A percentile compares a stretch with the other conserved stretches of the same genome.
Conservation (phyloP, 2,888 invertebrate species). For the Drosophila peninsularis region DNA sequence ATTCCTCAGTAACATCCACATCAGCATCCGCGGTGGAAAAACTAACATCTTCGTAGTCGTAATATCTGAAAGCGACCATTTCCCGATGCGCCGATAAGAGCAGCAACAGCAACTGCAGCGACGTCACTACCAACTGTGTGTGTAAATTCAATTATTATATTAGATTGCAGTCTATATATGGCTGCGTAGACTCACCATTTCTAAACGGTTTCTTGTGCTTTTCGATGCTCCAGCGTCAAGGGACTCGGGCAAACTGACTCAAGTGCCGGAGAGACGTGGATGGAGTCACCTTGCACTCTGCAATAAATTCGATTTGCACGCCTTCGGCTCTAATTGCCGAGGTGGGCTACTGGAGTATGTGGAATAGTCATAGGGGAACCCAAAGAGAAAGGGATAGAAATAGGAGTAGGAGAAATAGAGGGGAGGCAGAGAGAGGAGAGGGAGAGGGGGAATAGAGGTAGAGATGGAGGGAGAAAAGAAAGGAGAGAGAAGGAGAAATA, state of each 20-base stretch:
- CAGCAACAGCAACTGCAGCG: constrained; percentile 25
- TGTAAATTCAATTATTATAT: neutral
- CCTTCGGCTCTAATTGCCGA: constrained; percentile 16
- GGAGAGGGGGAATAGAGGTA: neutral
- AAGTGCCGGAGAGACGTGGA: neutral
- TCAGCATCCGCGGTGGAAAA: no score
- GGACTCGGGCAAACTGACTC: constrained; percentile 40
- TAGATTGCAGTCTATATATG: neutral
- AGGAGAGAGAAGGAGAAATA: neutral
- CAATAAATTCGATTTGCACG: constrained; percentile 55
- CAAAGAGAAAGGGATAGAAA: neutral
- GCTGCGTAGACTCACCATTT: constrained; percentile 33
- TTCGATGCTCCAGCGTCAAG: constrained; percentile 20
- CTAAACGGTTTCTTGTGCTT: constrained; percentile 35
- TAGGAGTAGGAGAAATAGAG: neutral
- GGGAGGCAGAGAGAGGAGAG: neutral
- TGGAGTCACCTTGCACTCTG: constrained; percentile 3
- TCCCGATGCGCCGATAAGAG: constrained; percentile 33
- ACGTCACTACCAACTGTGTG: constrained; percentile 12
- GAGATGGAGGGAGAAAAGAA: neutral
- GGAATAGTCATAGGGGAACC: neutral
- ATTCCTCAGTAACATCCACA: neutral
- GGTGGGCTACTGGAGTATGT: constrained; percentile 15
- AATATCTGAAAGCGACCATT: constrained; percentile 6
- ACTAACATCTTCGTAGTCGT: constrained; percentile 4